phyloP scores from a whole-genome alignment of 1,140 invertebrate genomes.

The Drosophila pseudoananassae region DNA sequence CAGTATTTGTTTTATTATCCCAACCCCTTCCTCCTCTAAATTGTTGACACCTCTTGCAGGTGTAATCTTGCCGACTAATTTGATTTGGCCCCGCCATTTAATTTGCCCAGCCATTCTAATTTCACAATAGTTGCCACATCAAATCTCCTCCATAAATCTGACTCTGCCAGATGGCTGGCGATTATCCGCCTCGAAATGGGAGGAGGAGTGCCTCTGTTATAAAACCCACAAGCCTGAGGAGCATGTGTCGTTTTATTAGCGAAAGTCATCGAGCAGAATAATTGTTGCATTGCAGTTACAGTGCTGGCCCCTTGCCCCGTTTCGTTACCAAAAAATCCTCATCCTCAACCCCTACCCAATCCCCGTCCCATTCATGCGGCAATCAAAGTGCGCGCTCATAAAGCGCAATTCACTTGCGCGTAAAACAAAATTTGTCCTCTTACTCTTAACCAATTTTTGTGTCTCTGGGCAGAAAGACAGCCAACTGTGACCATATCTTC shows the following conservation, averaged over 20 bases:
- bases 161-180: constrained; percentile 17
- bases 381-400: constrained; percentile 72
- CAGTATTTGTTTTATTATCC: constrained; percentile 28
- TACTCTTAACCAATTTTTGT: constrained; percentile 39
- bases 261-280: constrained; percentile 82
- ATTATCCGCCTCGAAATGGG: constrained; percentile 42
- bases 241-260: constrained; percentile 72
- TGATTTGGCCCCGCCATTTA: constrained; percentile 26
- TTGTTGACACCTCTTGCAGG: constrained; percentile 15
- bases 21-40: not conserved
- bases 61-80: constrained; percentile 37
- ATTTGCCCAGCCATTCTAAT: constrained; percentile 65
- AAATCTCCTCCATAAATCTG: constrained; percentile 33
- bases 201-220: constrained; percentile 53
- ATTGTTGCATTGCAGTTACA: constrained; percentile 63
- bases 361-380: constrained; percentile 36
- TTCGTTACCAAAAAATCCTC: not conserved
- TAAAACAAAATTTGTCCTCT: constrained; percentile 69
- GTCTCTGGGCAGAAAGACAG: constrained; percentile 44
- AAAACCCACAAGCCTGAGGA: constrained; percentile 51
- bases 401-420: constrained; percentile 78
- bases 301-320: not conserved
- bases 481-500: constrained; percentile 63
- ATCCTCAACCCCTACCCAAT: not conserved
- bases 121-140: constrained; percentile 58